Evolutionary conservation across 1,140 invertebrate species (phyloP).

Genomic region (Drosophila lowei): DNA sequence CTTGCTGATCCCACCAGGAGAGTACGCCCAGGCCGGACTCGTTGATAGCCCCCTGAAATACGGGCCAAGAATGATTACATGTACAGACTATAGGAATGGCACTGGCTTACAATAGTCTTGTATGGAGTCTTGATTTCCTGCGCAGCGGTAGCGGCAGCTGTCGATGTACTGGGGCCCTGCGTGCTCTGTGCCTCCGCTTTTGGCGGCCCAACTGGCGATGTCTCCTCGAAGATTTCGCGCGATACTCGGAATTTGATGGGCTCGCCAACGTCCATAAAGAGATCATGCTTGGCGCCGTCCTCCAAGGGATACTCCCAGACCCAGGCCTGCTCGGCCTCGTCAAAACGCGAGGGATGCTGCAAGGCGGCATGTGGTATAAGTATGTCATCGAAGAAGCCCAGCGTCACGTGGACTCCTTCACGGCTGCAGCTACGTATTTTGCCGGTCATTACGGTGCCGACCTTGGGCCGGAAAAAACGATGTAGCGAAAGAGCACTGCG

Average conservation of each 20-base stretch:
- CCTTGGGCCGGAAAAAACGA: constrained; percentile 96
- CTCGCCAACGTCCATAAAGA: constrained; percentile 95
- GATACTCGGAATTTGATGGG: constrained; percentile 95
- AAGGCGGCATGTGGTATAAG: constrained; percentile 93
- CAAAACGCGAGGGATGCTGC: constrained; percentile 95
- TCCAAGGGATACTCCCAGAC: constrained; percentile 96
- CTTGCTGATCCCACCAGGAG: constrained; percentile 91
- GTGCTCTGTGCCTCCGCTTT: constrained; percentile 83
- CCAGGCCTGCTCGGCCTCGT: constrained; percentile 97
- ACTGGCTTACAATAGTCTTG: constrained; percentile 86
- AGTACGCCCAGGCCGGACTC: constrained; percentile 94
- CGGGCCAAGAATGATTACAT: background rate
- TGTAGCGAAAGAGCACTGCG: constrained; percentile 94
- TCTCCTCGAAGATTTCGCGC: constrained; percentile 94
- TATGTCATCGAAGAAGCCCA: constrained; percentile 98
- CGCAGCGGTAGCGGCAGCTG: constrained; percentile 52
- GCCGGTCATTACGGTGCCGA: constrained; percentile 96
- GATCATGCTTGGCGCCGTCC: constrained; percentile 92
- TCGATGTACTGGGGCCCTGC: constrained; percentile 81
- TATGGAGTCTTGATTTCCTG: constrained; percentile 89
- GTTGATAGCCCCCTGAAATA: constrained; percentile 89
- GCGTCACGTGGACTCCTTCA: constrained; percentile 92
- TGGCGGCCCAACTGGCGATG: constrained; percentile 88
- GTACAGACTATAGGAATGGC: background rate
- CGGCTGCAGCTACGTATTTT: constrained; percentile 95